Evolutionary conservation across 2,888 invertebrate genomes (phyloP).

Genomic region (Spisula solida): DNA sequence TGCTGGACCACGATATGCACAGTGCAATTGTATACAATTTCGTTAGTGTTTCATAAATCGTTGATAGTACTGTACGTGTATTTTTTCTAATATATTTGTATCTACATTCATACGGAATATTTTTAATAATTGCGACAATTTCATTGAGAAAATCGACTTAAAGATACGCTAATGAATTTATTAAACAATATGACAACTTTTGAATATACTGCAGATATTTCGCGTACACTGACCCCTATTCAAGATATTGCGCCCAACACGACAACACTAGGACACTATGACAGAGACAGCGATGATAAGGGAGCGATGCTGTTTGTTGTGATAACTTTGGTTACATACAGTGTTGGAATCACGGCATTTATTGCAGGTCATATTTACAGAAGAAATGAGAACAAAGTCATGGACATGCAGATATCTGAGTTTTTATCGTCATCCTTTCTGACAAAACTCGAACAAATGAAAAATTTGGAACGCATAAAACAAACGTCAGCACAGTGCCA

Average conservation of each 20-base stretch:
- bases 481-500: slow-evolving; percentile 13
- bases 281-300: slow-evolving; percentile 32
- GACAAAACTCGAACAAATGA: slow-evolving; percentile 23
- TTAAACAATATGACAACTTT: background rate
- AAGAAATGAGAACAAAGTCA: slow-evolving; percentile 43
- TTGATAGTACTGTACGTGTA: background rate
- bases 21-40: background rate
- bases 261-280: background rate
- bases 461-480: slow-evolving; percentile 35
- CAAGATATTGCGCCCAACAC: background rate
- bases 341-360: slow-evolving; percentile 72
- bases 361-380: slow-evolving; percentile 72
- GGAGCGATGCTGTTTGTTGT: slow-evolving; percentile 72
- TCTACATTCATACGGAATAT: slow-evolving; percentile 2
- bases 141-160: too few species aligned
- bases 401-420: slow-evolving; percentile 61
- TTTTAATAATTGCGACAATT: too few species aligned
- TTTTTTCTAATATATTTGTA: background rate
- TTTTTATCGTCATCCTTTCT: slow-evolving; percentile 30
- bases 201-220: slow-evolving; percentile 6
- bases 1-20: background rate
- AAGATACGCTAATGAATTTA: too few species aligned
- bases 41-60: background rate
- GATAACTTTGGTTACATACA: slow-evolving; percentile 69
- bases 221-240: background rate